Base-by-base conservation (phyloP, 2,888 invertebrate species). In the Brachyptera risi region DNA sequence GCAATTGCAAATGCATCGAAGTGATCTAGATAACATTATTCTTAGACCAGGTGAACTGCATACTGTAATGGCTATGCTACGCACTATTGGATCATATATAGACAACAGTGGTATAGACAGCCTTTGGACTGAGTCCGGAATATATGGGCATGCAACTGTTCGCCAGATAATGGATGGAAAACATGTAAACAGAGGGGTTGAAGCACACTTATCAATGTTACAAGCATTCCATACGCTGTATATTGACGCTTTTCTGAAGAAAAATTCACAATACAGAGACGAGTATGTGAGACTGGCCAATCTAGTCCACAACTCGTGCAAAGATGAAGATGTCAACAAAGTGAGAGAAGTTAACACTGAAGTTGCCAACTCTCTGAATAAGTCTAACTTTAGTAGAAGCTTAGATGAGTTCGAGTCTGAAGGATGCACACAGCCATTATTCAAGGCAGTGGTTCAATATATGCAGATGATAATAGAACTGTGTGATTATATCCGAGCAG, bases 11-110 rank as follows among this genome's bases (percentile, higher is more conserved):
- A 58, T 44, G 26, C 26, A 19, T 27, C 1, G 44, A 23, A 42
- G 13, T 26, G 44, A 44, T 50, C 17, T 15, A 24, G 26, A 56
- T 51, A 24, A 44, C 56, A 62, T 19, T 58, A 60, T 37, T 59
- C 60, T 35, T 35, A 60, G 49, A 57, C 57, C 49, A 63, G 47
- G 56, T 51, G 60, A 49, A 60, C 60, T 56, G 59, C 65, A 40
- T 37, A 47, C 15, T 62, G 38, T 40, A 9, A 21, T 56, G 56
- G 23, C 56, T 1, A 37, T 56, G 56, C 17, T 56, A 38, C 26
- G 56, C 13, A 21, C 19, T 13, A 56, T 56, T 40, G 40, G 40
- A 40, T 15, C 15, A 11, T 58, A 44, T 19, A 27, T 47, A 44
- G 44, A 58, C 31, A 27, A 3, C 26, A 58, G 44, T 26, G 58